Evolutionary conservation across 2,113 vertebrate species (phyloP).

Genomic region (Brachionichthys hirsutus): DNA sequence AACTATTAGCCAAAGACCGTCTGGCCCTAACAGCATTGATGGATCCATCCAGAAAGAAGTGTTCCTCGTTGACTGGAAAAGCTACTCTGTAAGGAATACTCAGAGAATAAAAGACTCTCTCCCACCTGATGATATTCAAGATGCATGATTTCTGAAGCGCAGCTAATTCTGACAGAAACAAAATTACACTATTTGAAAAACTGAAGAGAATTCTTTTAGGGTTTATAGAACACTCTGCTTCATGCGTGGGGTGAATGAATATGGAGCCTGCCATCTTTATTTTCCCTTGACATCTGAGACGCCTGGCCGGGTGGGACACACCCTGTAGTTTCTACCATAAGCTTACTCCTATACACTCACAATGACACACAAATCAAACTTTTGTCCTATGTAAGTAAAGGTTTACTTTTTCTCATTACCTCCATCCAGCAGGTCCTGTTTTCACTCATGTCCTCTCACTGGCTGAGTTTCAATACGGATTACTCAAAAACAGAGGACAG

Average conservation of each 20-base stretch:
- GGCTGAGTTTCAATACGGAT: too few relatives aligned
- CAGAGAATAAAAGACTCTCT: too few relatives aligned
- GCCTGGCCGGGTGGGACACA: conserved; percentile 23
- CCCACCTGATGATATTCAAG: too few relatives aligned
- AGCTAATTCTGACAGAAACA: neutral
- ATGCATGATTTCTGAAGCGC: too few relatives aligned
- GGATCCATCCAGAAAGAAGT: conserved; percentile 29
- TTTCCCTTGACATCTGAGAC: conserved; percentile 23
- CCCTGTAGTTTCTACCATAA: conserved; percentile 24
- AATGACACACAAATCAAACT: neutral
- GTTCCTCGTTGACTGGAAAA: too few relatives aligned
- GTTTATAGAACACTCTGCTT: neutral
- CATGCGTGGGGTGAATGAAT: neutral
- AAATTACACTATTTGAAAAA: neutral
- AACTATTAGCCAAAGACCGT: conserved; percentile 41
- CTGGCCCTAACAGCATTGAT: conserved; percentile 40
- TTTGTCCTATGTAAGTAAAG: too few relatives aligned
- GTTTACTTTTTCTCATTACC: too few relatives aligned
- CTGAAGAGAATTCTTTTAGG: neutral
- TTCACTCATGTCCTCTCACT: too few relatives aligned
- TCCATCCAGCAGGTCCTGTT: too few relatives aligned
- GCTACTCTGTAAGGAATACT: too few relatives aligned
- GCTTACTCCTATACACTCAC: neutral
- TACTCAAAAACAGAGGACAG: too few relatives aligned
- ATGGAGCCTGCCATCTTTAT: neutral